Base-by-base conservation (phyloP, 2,113 vertebrate species). In the Chaenogobius annularis region DNA sequence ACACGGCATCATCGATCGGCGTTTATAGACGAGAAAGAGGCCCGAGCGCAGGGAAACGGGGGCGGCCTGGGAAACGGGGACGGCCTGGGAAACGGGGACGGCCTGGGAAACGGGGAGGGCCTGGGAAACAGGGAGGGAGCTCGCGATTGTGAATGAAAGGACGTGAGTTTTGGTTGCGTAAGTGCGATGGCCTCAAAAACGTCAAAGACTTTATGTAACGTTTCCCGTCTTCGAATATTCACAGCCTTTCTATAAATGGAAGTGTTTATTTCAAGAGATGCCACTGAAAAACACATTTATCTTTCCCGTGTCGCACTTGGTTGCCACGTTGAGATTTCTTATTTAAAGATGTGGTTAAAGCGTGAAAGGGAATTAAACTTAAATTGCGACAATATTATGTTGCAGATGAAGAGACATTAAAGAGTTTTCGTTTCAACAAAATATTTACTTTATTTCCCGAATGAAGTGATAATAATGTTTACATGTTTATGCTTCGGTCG, bases 1-100 rank as follows among this genome's bases (percentile, higher is more conserved):
- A n/a, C 0, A 26, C 10, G 43, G 10, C 35, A 31, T 14, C 68
- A 74, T 82, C 61, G 81, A 87, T 83, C 81, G 73, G 70, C 10
- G 66, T 78, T n/a, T 71, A 65, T n/a, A 6, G 11, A 10, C 35
- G 26, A 75, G 47, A 35, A 6, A 20, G 50, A n/a, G 7, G 26
- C 8, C n/a, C 1, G 26, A 31, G 26, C 26, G 26, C 26, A 1
- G 26, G 26, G 50, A 20, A n/a, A 10, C 17, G 19, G n/a, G 50
- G 20, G 68, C 44, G 26, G 26, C 26, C 26, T 1, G 26, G 26
- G 26, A 31, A 31, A 72, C 62, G 48, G 47, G 47, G 20, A n/a
- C n/a, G n/a, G n/a, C n/a, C n/a, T n/a, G 65, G 69, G 50, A 52
- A 19, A 8, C 15, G 50, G 19, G 50, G n/a, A 70, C 43, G n/a